Conservation (phyloP, 2,888 invertebrate genomes). For the Apoda limacodes region DNA sequence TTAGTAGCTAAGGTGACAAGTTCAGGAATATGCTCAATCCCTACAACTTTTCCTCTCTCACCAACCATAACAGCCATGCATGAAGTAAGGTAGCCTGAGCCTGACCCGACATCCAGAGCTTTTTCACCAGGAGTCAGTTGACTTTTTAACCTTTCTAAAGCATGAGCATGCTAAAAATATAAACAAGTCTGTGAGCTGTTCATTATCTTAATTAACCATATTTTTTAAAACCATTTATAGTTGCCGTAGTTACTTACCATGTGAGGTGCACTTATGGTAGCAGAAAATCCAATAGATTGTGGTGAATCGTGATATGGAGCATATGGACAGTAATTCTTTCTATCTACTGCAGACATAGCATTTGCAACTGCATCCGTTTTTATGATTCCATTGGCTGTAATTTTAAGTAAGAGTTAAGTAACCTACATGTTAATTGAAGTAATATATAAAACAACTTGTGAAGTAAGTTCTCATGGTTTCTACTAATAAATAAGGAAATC, state of each 20-base stretch:
- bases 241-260: constrained; percentile 74
- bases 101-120: constrained; percentile 93
- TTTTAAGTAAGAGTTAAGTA: no score
- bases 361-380: constrained; percentile 79
- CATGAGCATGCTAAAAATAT: constrained; percentile 84
- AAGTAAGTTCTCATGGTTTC: no score
- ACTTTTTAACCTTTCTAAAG: constrained; percentile 85
- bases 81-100: constrained; percentile 92
- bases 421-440: no score
- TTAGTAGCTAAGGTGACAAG: constrained; percentile 78
- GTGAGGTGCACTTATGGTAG: constrained; percentile 96
- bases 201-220: not conserved
- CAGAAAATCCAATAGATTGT: constrained; percentile 93
- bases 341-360: constrained; percentile 86
- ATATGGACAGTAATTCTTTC: constrained; percentile 81
- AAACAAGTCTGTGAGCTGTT: not conserved
- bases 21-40: constrained; percentile 92
- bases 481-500: no score
- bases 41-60: constrained; percentile 75
- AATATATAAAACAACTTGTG: no score
- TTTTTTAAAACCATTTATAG: not conserved
- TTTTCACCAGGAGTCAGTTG: constrained; percentile 81
- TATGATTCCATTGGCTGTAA: constrained; percentile 84
- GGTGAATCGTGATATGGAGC: constrained; percentile 92
- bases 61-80: constrained; percentile 92